Base-by-base conservation (phyloP, 2,797 vertebrate genomes). In the Labroides dimidiatus region DNA sequence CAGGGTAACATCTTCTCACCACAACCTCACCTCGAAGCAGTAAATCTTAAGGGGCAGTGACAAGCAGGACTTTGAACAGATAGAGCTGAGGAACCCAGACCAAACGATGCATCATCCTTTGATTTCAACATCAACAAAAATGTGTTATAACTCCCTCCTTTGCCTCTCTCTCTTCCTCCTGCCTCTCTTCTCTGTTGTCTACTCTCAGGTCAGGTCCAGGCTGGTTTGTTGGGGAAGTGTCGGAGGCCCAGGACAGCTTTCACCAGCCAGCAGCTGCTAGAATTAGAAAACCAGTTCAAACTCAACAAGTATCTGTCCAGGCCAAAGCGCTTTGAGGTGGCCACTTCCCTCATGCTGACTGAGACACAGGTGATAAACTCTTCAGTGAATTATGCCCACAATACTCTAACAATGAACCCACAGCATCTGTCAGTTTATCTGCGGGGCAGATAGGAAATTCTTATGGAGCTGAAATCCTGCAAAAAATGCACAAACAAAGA, bases 281-380 rank as follows among this genome's bases (percentile, higher is more conserved):
- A 97, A 71, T 84, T 97, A 76, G 97, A 98, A 90, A 96, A 97
- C 88, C 97, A 97, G 87, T 98, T 98, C 91, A 97, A 97, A 84
- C 90, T 96, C 77, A 98, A 96, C 94, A 98, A 97, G 76, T 98
- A 98, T 65, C 91, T 98, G 67, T 98, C 97, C 30, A 88, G 97
- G 58, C 96, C 97, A 9, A 97, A 97, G 84, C 96, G 97, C 62
- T 98, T 97, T 4, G 96, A 98, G 82, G 97, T 98, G 90, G 95
- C 97, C 79, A 97, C 97, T 0, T 94, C 95, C 0, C 93, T 98
- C 70, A 96, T 96, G 96, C 91, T 97, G 56, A 97, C 96, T 0
- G 97, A 97, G 84, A 97, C 97, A 0, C 96, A 92, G 87, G 91
- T 83, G 51, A 68, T 68, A 58, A 23, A 17, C 36, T 58, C 11